Conservation (phyloP, 1,140 invertebrate genomes). For the Sitophilus oryzae region DNA sequence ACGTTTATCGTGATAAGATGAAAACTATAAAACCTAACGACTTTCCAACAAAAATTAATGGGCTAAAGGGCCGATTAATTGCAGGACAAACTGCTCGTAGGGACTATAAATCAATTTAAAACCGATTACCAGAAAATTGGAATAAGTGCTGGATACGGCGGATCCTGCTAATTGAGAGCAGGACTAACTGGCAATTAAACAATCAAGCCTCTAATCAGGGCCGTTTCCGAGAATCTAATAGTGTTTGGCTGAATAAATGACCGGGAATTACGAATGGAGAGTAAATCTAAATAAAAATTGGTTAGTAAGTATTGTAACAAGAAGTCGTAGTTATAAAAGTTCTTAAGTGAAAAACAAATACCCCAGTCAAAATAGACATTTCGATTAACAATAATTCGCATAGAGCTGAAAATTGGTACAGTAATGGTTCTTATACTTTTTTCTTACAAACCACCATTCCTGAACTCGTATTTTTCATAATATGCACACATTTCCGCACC, state of each 20-base stretch:
- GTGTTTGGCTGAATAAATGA: neutral
- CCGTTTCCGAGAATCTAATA: neutral
- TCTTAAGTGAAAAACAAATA: too few species aligned
- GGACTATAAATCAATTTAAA: constrained; percentile 19
- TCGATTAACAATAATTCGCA: too few species aligned
- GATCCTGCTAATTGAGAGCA: constrained; percentile 17
- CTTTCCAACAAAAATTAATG: neutral
- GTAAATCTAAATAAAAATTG: too few species aligned
- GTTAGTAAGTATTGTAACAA: too few species aligned
- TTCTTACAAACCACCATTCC: too few species aligned
- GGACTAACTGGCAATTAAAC: constrained; percentile 15
- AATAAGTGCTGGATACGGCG: constrained; percentile 16
- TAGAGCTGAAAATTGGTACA: too few species aligned
- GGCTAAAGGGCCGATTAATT: constrained; percentile 14
- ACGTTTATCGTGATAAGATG: neutral
- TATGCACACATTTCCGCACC: too few species aligned
- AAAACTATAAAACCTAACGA: neutral
- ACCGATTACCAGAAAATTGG: constrained; percentile 16
- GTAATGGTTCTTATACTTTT: too few species aligned
- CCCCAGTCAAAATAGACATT: too few species aligned
- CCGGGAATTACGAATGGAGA: too few species aligned
- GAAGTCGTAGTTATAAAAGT: too few species aligned
- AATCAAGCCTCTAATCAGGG: constrained; percentile 14
- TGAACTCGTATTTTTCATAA: too few species aligned
- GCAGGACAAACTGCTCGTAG: constrained; percentile 3